Conservation (phyloP, 2,113 vertebrate species). For the Petroica traversi region DNA sequence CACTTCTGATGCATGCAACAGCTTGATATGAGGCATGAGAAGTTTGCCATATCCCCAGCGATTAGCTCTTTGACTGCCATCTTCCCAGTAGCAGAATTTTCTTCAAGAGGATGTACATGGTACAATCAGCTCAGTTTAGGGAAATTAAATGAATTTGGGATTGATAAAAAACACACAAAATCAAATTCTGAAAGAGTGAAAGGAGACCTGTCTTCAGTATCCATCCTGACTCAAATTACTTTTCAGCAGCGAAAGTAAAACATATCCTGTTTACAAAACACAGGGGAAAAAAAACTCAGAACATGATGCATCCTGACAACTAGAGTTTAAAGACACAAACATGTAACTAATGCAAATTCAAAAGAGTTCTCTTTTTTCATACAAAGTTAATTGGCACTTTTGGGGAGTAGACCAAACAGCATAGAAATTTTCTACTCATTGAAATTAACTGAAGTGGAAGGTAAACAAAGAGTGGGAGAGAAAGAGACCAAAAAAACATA, state of each 20-base stretch:
- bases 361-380: constrained; percentile 54
- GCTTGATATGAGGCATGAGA: not conserved
- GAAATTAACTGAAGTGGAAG: constrained; percentile 56
- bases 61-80: not conserved
- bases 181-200: constrained; percentile 23
- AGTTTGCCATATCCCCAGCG: not conserved
- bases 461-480: not conserved
- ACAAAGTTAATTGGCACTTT: constrained; percentile 62
- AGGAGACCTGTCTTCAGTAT: constrained; percentile 16
- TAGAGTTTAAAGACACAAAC: not conserved
- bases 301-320: not conserved
- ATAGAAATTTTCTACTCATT: constrained; percentile 51
- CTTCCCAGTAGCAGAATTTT: not conserved
- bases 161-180: constrained; percentile 12
- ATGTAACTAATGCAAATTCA: constrained; percentile 40
- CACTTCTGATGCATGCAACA: not conserved
- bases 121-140: not conserved
- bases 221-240: constrained; percentile 35
- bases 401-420: constrained; percentile 54
- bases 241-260: constrained; percentile 10
- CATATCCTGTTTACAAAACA: not conserved
- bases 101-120: not conserved
- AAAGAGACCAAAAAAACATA: not conserved
- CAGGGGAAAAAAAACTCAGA: not conserved
- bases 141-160: constrained; percentile 24